Evolutionary conservation across 2,797 vertebrate genomes (phyloP), one percentile per base, ranked within the genome.

Genomic region (Ateles fusciceps): DNA sequence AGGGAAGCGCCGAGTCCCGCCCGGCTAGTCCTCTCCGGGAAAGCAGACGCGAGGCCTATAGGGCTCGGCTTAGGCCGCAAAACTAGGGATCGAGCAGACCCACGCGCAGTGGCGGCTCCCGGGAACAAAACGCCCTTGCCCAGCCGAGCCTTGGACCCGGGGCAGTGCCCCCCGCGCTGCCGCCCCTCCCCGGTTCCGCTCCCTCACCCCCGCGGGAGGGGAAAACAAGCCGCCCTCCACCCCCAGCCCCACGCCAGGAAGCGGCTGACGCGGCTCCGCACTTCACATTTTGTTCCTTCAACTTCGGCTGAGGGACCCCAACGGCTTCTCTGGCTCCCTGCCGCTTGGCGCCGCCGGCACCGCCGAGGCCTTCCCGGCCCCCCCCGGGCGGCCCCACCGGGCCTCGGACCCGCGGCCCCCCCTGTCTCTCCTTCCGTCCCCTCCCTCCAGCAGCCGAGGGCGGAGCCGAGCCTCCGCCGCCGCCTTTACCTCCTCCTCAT

Each of bases 21-120:
- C 78, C 10, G 89, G 48, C 74, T 42, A n/a, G 91, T 85, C 88
- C 61, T 94, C 97, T 95, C 91, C 12, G 39, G 97, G 94, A 79
- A 59, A 30, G 85, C 50, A 75, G 95, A 96, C 97, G 94, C 95
- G 96, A 98, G 99, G 99, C 99, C 98, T 98, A 99, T 97, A 97
- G 98, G 98, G 98, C 97, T 99, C 99, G 99, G 99, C 99, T 99
- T 98, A 98, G 98, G 98, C 98, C 98, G 93, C 99, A 99, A 98
- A 99, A 99, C 99, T 99, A 93, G 91, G 64, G 92, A 79, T 15
- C 85, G 48, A 19, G 48, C 10, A 86, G 97, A 87, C 89, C 89
- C 84, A 5, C 88, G 42, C 57, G 96, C 97, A 48, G 90, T 86
- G 88, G 96, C 95, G 80, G 85, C 89, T 71, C 94, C 79, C 10